These are phyloP conservation scores for Blastobasis adustella DNA, from an alignment of 2,888 invertebrate species.

Conservation along the genomic window DNA sequence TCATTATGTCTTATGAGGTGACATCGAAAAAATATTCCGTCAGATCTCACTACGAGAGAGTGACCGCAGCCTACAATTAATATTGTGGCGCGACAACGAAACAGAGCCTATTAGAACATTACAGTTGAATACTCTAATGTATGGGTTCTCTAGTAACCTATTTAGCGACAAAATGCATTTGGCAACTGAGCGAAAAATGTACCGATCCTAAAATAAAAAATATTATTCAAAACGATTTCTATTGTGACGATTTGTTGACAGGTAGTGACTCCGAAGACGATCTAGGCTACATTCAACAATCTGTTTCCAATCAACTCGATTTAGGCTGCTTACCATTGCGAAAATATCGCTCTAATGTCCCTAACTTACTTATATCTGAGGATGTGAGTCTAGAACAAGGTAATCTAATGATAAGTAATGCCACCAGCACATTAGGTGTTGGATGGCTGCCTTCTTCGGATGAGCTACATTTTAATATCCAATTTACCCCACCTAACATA, in stretches of 20 bases:
- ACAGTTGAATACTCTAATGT: slow-evolving; percentile 7
- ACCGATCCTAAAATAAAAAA: neutral
- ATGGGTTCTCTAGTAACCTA: slow-evolving; percentile 9
- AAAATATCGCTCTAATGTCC: neutral
- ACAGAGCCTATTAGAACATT: slow-evolving; percentile 1
- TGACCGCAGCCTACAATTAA: slow-evolving; percentile 9
- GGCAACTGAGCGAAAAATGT: slow-evolving; percentile 10
- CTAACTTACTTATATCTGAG: neutral
- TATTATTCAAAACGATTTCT: slow-evolving; percentile 2
- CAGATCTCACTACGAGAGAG: slow-evolving; percentile 1
- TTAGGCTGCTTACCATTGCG: neutral
- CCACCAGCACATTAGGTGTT: slow-evolving; percentile 9
- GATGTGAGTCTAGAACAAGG: neutral
- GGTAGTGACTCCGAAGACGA: slow-evolving; percentile 4
- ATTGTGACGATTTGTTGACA: slow-evolving; percentile 5
- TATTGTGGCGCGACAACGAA: slow-evolving; percentile 8
- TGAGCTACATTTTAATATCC: slow-evolving; percentile 5
- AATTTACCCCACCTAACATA: neutral
- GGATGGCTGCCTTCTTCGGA: slow-evolving; percentile 10
- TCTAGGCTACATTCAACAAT: neutral
- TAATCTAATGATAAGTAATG: slow-evolving; percentile 2
- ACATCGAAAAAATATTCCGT: slow-evolving; percentile 16
- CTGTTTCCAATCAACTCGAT: neutral
- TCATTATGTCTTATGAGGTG: slow-evolving; percentile 13
- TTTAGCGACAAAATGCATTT: slow-evolving; percentile 5